These are phyloP conservation scores for Callitettix versicolor DNA, from an alignment of 1,140 invertebrate genomes.

Conservation along the genomic window DNA sequence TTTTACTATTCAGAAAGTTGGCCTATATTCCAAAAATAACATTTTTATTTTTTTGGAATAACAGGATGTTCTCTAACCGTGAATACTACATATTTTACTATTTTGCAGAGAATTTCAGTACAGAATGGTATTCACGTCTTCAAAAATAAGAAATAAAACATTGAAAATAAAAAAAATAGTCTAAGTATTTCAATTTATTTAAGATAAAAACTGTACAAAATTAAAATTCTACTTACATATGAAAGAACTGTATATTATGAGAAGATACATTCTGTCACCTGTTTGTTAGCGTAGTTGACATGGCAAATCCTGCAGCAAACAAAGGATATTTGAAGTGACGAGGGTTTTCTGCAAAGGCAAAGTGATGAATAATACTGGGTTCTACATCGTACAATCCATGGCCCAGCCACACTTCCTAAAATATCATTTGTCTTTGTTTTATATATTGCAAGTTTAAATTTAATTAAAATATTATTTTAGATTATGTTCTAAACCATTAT, in stretches of 20 bases:
- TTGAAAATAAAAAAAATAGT: neutral
- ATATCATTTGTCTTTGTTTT: too few relatives aligned
- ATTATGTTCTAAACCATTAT: conserved; percentile 10
- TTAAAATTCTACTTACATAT: conserved; percentile 18
- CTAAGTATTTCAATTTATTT: neutral
- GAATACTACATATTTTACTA: too few relatives aligned
- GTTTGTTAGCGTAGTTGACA: conserved; percentile 51
- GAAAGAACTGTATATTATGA: conserved; percentile 12
- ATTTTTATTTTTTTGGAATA: too few relatives aligned
- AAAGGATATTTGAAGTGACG: conserved; percentile 69
- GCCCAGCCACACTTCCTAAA: conserved; percentile 57
- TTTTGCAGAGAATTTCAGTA: neutral
- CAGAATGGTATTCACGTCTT: neutral
- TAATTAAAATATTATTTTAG: conserved; percentile 11
- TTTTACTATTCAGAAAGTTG: too few relatives aligned
- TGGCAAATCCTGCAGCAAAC: conserved; percentile 64
- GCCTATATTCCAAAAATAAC: too few relatives aligned
- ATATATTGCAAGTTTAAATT: conserved; percentile 14
- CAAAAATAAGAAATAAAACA: neutral
- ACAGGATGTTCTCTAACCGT: too few relatives aligned
- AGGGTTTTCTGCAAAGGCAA: conserved; percentile 53
- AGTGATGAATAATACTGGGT: conserved; percentile 84
- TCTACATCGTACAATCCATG: conserved; percentile 62
- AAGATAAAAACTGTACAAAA: neutral
- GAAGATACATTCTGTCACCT: conserved; percentile 40